These are phyloP conservation scores for Mycteria americana DNA, from an alignment of 2,797 vertebrate species.

Conservation along the genomic window DNA sequence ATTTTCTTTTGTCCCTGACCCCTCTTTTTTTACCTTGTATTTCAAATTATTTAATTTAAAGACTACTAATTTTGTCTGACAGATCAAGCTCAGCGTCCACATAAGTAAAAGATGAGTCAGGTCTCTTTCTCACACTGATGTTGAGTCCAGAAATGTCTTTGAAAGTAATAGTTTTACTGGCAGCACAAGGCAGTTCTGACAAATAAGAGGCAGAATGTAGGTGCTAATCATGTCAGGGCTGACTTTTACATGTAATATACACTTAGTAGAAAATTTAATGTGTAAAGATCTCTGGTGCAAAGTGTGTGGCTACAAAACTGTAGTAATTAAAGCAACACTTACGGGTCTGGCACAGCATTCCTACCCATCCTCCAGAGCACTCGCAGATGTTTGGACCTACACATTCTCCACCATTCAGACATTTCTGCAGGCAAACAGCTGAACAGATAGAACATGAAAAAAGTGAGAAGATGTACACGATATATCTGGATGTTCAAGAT, in stretches of 20 bases:
- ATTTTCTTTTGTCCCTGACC: not conserved
- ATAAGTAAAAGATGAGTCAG: not conserved
- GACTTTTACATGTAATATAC: not conserved
- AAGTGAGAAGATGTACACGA: not conserved
- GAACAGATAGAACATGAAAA: not conserved
- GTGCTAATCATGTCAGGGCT: not conserved
- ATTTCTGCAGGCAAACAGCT: constrained; percentile 54
- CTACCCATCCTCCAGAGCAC: constrained; percentile 71
- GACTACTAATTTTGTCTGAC: not conserved
- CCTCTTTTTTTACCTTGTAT: not conserved
- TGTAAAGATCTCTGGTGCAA: rapidly evolving
- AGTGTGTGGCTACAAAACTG: not conserved
- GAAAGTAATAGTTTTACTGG: not conserved
- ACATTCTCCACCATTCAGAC: constrained; percentile 69
- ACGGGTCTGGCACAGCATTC: constrained; percentile 76
- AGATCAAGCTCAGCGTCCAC: not conserved
- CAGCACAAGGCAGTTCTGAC: not conserved
- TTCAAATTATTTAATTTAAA: not conserved
- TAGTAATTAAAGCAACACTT: constrained; percentile 24
- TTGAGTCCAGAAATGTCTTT: not conserved
- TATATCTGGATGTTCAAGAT: not conserved
- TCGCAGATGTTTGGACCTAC: constrained; percentile 73
- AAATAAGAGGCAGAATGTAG: not conserved
- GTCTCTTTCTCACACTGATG: not conserved
- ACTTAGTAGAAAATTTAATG: rapidly evolving